Evolutionary conservation across 1,140 invertebrate species (phyloP), one percentile per base, ranked within the genome.

Genomic region (Anastrepha obliqua): DNA sequence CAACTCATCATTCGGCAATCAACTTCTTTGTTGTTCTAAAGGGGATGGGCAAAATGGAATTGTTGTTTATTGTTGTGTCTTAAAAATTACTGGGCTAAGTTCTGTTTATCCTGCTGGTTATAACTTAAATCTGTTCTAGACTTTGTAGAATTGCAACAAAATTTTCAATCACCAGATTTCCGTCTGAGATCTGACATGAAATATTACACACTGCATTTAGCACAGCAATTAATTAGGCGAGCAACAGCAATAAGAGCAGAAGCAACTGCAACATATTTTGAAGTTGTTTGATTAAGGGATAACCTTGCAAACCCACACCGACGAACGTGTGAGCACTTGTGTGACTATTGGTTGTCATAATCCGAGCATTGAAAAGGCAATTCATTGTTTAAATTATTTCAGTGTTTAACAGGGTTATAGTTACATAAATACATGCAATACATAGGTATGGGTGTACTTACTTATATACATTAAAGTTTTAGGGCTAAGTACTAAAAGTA

Each of bases 251-350:
- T 39, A 74, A 74, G 29, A 55, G 47, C 47, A 55, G 8, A 44
- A 81, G 20, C 47, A 55, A 17, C 42, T 81, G 47, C 74, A 81
- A 29, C 44, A 81, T 81, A 58, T 81, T 81, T 81, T 81, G 47
- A 81, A 81, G 74, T n/a, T 81, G 74, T 81, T 81, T 81, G 74
- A 55, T 51, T 17, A 81, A 81, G 47, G 44, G 74, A 81, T 81
- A 81, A 51, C 55, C 47, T 47, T 29, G 17, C 13, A 81, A 17
- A 58, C 47, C 20, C 29, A 29, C 47, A 81, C 20, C 2, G 11
- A 2, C 6, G 11, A 2, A 8, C 51, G 51, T 55, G 11, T 55
- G 11, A 11, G 1, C 6, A 55, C 6, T 55, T 55, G 51, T 55
- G 6, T 81, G 74, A 55, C 44, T 51, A n/a, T 7, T n/a, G 44